Percentiles rank a stretch among this genome's conserved stretches.
phyloP scores from a whole-genome alignment of 2,113 vertebrate species.

The Aleadryas rufinucha region DNA sequence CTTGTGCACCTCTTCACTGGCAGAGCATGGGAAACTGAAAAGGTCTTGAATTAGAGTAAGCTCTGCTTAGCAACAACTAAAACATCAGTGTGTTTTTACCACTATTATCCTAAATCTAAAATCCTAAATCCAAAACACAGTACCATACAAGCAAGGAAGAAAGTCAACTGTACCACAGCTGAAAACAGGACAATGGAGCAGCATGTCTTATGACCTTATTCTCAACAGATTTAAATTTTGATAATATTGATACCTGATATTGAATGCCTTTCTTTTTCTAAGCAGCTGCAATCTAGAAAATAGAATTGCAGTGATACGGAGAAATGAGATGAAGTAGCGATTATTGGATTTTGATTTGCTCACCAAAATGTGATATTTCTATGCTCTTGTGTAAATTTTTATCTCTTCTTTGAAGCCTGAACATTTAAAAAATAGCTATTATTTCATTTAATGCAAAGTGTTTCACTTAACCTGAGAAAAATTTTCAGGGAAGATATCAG shows the following conservation, averaged over 20 bases:
- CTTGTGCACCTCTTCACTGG: not conserved
- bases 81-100: not conserved
- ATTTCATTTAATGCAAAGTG: not conserved
- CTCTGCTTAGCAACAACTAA: not conserved
- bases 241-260: not conserved
- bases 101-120: not conserved
- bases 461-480: not conserved
- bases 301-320: not conserved
- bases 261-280: not conserved
- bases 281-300: not conserved
- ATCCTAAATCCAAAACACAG: not conserved
- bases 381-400: not conserved
- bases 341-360: not conserved
- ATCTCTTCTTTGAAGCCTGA: not conserved
- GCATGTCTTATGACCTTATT: not conserved
- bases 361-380: not conserved
- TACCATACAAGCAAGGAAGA: not conserved
- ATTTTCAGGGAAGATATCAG: not conserved
- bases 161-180: not conserved
- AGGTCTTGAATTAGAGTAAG: not conserved
- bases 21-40: not conserved
- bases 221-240: not conserved
- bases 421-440: not conserved
- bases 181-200: not conserved
- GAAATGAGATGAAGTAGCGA: not conserved